Percentiles rank a stretch among this genome's conserved stretches.
Evolutionary conservation across 2,113 vertebrate genomes (phyloP).

Genomic region (Amblyopsis rosae): DNA sequence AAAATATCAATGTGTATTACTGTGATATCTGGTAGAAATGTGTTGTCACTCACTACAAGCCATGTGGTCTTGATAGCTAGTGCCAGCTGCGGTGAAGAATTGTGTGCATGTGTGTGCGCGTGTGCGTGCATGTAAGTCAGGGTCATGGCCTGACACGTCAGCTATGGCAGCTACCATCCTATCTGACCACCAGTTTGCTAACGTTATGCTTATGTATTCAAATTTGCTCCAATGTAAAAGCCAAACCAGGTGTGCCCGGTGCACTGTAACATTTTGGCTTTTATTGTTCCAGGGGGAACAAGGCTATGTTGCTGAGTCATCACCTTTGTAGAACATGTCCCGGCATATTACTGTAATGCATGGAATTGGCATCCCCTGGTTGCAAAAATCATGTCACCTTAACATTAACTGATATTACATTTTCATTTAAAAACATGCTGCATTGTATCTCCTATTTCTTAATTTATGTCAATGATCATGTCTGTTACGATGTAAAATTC

Average conservation of each 20-base stretch:
- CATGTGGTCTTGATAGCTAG: constrained; percentile 67
- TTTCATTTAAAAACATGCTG: constrained; percentile 56
- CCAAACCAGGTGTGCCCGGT: constrained; percentile 20
- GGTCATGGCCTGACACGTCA: constrained; percentile 47
- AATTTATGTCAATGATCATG: constrained; percentile 71
- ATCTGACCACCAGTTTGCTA: constrained; percentile 1
- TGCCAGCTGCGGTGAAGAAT: constrained; percentile 70
- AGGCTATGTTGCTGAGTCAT: constrained; percentile 39
- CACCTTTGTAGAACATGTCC: constrained; percentile 53
- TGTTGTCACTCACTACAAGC: constrained; percentile 22
- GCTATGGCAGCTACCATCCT: constrained; percentile 26
- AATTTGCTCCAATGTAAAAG: constrained; percentile 8
- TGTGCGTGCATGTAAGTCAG: constrained; percentile 4
- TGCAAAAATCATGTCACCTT: constrained; percentile 60
- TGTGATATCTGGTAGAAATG: too few species aligned
- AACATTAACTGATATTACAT: constrained; percentile 51
- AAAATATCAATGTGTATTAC: too few species aligned
- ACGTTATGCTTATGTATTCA: constrained; percentile 10
- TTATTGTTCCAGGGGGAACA: constrained; percentile 36
- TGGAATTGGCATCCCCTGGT: constrained; percentile 52
- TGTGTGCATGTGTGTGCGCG: constrained; percentile 25
- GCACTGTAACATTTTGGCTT: constrained; percentile 1
- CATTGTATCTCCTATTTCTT: constrained; percentile 66
- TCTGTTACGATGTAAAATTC: constrained; percentile 84
- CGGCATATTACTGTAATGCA: constrained; percentile 48